Base-by-base conservation (phyloP, 2,888 invertebrate genomes). In the Chironomus tentans region DNA sequence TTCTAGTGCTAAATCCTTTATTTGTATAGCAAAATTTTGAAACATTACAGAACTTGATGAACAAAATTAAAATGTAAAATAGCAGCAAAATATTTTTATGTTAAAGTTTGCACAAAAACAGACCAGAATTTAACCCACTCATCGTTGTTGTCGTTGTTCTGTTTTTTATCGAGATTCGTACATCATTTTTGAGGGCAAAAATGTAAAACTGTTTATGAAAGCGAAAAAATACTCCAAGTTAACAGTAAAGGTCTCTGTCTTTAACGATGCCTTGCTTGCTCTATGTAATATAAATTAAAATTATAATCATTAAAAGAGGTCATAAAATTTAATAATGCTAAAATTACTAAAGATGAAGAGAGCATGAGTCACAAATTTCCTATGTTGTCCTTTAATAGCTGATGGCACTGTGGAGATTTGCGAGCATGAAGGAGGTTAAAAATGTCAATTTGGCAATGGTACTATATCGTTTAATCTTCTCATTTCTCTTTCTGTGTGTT, bases 281-380 rank as follows among this genome's bases (percentile, higher is more conserved):
- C 24, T 2, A 21, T 21, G 21, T 65, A 65, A 65, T 21, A 46
- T 70, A 70, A 70, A 70, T 70, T 70, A 70, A 70, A 70, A 70
- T 70, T 70, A 70, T 70, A 70, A 70, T 70, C 70, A 21, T 70
- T 47, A 47, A 70, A 70, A 47, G 28, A 28, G 70, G 70, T 48
- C 70, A 48, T 70, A 70, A 70, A 70, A 70, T 24, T 70, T 70
- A 70, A 70, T 70, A 70, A 70, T 22, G 28, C 28, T 48, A 21
- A 68, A 70, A 70, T 18, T 47, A 48, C 65, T 65, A 65, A 65
- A 65, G 65, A 12, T 22, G 47, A 12, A 12, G 47, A 38, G 38
- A 38, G 68, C 28, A 68, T n/a, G 62, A 65, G 10, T 65, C 24
- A 24, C 24, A 24, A 38, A 65, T 65, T 65, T 65, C 21, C 24